Base-by-base conservation (phyloP, 2,113 vertebrate genomes). In the Geothlypis trichas region DNA sequence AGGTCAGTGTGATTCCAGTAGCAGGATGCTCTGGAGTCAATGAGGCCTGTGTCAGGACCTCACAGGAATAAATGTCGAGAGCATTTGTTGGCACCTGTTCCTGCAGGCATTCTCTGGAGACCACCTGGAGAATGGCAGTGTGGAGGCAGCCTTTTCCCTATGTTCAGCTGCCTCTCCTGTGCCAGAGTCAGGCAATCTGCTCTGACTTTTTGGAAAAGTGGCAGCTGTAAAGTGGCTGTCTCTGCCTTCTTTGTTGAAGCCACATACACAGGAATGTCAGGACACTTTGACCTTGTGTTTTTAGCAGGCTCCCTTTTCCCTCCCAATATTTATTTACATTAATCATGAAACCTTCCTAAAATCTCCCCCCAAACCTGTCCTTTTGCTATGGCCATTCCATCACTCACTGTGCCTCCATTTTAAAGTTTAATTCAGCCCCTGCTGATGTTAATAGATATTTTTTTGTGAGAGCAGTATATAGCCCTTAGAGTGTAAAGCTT, bases 351-450 rank as follows among this genome's bases (percentile, higher is more conserved):
- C n/a, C 46, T 61, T 46, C 20, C 27, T 87, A 54, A 82, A 82
- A 84, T 58, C 54, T 87, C 5, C 14, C 10, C 20, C 59, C 31
- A 26, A n/a, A 30, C 3, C 6, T 65, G 19, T 79, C 41, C 35
- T 67, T 93, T 74, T 68, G n/a, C 61, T 68, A 1, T 57, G 52
- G 30, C 39, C 19, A 11, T 79, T 95, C 73, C 49, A 20, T 78
- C 73, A 86, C 52, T 93, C 82, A 58, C 51, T 11, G 33, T 84
- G 65, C 20, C 51, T 92, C 37, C 41, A 57, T 89, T 90, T 86
- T 84, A 94, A 91, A 93, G 19, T 67, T 74, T 89, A 85, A 87
- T 84, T 92, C 82, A 63, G 27, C 35, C 54, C 61, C 72, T 86
- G 80, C 76, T 89, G 92, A 78, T 78, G 52, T 52, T 92, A 86